phyloP scores from a whole-genome alignment of 2,888 invertebrate genomes.

The Leptopterna dolabrata region DNA sequence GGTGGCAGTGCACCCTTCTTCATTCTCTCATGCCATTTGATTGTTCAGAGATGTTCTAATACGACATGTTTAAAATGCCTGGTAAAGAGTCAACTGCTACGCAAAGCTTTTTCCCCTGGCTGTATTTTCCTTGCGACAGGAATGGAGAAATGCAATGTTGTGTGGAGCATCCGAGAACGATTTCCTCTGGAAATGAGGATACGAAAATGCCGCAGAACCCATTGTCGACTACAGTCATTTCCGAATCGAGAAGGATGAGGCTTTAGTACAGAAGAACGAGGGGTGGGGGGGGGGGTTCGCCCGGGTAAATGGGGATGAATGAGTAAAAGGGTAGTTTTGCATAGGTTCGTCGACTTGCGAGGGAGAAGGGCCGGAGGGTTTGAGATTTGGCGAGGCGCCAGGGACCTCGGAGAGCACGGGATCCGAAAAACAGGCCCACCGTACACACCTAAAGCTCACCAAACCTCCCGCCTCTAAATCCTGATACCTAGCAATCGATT shows the following conservation, averaged over 20 bases:
- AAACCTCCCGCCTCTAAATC: neutral
- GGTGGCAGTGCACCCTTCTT: too few relatives aligned
- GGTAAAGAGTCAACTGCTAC: too few relatives aligned
- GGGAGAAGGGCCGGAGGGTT: conserved; percentile 10
- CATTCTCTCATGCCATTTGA: too few relatives aligned
- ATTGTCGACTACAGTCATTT: conserved; percentile 9
- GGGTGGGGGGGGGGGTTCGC: neutral
- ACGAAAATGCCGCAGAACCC: conserved; percentile 11
- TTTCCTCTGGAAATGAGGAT: neutral
- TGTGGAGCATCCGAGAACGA: neutral
- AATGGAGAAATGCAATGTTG: neutral
- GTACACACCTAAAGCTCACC: neutral
- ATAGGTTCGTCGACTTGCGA: conserved; percentile 34
- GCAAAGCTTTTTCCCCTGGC: neutral
- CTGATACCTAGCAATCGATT: conserved; percentile 39
- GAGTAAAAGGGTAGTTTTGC: conserved; percentile 38
- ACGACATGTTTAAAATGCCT: too few relatives aligned
- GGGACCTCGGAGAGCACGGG: conserved; percentile 35
- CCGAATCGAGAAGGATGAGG: neutral
- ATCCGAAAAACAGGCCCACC: conserved; percentile 45
- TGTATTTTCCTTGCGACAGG: neutral
- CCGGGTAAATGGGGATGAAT: conserved; percentile 15
- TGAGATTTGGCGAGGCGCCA: conserved; percentile 37
- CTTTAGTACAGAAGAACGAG: neutral
- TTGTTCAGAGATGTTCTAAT: too few relatives aligned